Conservation (phyloP, 2,888 invertebrate genomes). For the Nudaria mundana region DNA sequence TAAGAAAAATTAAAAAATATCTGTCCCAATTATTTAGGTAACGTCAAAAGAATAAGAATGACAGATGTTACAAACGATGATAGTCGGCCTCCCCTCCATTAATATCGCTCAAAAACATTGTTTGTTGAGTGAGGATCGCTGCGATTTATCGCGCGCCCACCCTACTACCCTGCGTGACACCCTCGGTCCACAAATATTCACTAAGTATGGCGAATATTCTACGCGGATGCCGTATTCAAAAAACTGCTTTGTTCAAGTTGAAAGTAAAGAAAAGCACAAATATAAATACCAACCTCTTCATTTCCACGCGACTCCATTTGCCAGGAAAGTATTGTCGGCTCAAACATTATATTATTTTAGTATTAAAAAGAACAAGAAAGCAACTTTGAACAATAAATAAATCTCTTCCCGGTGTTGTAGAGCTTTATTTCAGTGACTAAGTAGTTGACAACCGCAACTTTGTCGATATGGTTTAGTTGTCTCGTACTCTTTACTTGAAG, state of each 20-base stretch:
- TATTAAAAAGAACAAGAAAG: too few species aligned
- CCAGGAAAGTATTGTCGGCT: background rate
- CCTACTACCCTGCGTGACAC: conserved; percentile 21
- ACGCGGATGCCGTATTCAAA: conserved; percentile 31
- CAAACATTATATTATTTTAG: too few species aligned
- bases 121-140: conserved; percentile 66
- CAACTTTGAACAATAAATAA: too few species aligned
- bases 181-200: too few species aligned
- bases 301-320: background rate
- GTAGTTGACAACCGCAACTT: too few species aligned
- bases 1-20: conserved; percentile 31
- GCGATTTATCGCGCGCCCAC: conserved; percentile 58
- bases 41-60: conserved; percentile 61
- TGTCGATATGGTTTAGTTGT: too few species aligned
- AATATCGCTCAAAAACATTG: conserved; percentile 74
- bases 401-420: too few species aligned
- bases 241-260: conserved; percentile 1
- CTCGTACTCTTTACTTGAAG: too few species aligned
- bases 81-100: conserved; percentile 59
- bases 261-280: conserved; percentile 1
- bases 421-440: too few species aligned
- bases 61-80: conserved; percentile 55
- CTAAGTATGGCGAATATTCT: conserved; percentile 17
- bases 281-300: background rate
- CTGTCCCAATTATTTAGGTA: conserved; percentile 45